Evolutionary conservation across 2,888 invertebrate genomes (phyloP).

Genomic region (Trichogramma evanescens): DNA sequence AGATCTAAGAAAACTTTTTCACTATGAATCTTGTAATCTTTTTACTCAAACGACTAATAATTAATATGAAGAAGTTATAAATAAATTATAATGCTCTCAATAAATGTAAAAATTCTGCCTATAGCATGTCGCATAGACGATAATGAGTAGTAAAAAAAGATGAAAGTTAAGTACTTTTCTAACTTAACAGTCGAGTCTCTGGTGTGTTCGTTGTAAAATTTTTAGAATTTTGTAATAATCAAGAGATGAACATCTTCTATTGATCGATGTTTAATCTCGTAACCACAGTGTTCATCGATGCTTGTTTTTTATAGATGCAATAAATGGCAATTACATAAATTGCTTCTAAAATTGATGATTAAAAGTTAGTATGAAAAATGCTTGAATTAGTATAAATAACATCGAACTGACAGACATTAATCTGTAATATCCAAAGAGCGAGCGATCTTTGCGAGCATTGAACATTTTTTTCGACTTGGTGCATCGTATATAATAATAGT

Average conservation of each 20-base stretch:
- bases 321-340: conserved; percentile 18
- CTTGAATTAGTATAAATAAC: conserved; percentile 8
- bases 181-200: conserved; percentile 20
- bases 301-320: conserved; percentile 30
- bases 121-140: no score
- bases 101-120: no score
- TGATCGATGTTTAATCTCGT: conserved; percentile 30
- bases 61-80: conserved; percentile 3
- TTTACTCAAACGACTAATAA: conserved; percentile 20
- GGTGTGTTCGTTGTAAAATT: conserved; percentile 28
- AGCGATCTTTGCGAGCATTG: conserved; percentile 23
- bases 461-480: conserved; percentile 22
- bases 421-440: conserved; percentile 17
- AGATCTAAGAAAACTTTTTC: conserved; percentile 20
- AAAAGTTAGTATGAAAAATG: conserved; percentile 5
- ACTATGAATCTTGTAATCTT: conserved; percentile 21
- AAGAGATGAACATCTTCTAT: conserved; percentile 30
- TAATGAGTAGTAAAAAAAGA: no score
- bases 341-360: conserved; percentile 8
- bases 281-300: conserved; percentile 41
- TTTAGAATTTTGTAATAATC: conserved; percentile 29
- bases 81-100: no score
- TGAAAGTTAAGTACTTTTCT: background rate
- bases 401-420: conserved; percentile 11
- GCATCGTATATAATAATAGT: conserved; percentile 12